A percentile compares a stretch with the other conserved stretches of the same genome.
Conservation (phyloP, 2,888 invertebrate genomes). For the Caenorhabditis parvicauda region DNA sequence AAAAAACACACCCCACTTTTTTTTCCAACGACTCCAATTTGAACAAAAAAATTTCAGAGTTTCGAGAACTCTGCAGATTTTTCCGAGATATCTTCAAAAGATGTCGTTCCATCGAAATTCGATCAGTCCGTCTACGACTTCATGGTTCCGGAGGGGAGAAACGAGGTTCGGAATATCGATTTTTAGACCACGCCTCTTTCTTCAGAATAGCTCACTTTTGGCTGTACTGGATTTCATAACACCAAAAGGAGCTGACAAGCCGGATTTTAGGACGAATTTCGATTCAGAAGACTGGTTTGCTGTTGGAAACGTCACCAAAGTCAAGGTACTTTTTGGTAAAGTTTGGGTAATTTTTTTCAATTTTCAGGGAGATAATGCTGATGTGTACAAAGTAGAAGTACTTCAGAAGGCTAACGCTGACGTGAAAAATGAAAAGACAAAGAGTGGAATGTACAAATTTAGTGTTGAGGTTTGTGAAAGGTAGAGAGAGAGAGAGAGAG, state of each 20-base stretch:
- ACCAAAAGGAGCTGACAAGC: slow-evolving; percentile 19
- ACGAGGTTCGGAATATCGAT: slow-evolving; percentile 23
- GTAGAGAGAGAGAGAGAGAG: neutral
- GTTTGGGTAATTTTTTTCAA: neutral
- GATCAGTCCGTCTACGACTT: slow-evolving; percentile 46
- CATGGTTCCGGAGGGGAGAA: slow-evolving; percentile 47
- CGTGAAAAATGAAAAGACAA: slow-evolving; percentile 16
- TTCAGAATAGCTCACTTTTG: slow-evolving; percentile 28
- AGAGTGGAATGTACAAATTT: slow-evolving; percentile 32
- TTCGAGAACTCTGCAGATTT: too few species aligned
- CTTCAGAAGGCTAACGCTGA: slow-evolving; percentile 19
- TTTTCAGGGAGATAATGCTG: slow-evolving; percentile 32
- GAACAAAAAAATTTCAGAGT: too few species aligned
- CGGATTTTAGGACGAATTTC: slow-evolving; percentile 31
- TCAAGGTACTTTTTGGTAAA: slow-evolving; percentile 18
- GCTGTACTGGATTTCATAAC: slow-evolving; percentile 46
- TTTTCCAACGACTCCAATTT: too few species aligned
- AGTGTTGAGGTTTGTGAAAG: slow-evolving; percentile 32
- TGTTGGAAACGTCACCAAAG: slow-evolving; percentile 30
- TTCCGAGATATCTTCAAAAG: neutral
- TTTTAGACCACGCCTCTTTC: too few species aligned
- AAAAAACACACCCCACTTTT: too few species aligned
- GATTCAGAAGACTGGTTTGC: slow-evolving; percentile 42
- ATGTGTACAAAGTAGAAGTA: slow-evolving; percentile 33
- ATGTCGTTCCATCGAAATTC: slow-evolving; percentile 32